Percentiles rank a stretch among this genome's conserved stretches.
These are phyloP conservation scores for Lophochroa leadbeateri DNA, from an alignment of 2,113 vertebrate species.

Conservation along the genomic window DNA sequence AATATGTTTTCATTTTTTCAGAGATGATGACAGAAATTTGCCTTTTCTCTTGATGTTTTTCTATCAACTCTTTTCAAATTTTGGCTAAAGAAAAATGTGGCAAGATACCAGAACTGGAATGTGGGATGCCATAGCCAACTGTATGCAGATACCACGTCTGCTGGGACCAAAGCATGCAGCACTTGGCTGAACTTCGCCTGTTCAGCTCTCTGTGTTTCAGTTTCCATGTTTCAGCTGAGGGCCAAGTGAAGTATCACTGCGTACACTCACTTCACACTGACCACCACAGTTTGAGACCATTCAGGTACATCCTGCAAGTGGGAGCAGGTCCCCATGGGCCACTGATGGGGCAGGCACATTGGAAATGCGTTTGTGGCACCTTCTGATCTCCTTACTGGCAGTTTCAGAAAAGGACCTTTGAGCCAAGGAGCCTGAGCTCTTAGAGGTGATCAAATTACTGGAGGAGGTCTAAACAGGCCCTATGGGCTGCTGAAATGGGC, in stretches of 20 bases:
- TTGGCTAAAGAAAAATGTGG: not conserved
- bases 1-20: not conserved
- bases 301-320: not conserved
- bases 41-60: not conserved
- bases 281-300: not conserved
- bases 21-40: not conserved
- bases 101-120: not conserved
- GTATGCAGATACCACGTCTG: fast-evolving
- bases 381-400: not conserved
- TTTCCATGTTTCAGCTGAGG: not conserved
- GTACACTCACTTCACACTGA: not conserved
- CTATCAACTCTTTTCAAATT: not conserved
- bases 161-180: not conserved
- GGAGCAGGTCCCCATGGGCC: not conserved
- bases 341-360: not conserved
- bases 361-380: not conserved
- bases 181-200: not conserved
- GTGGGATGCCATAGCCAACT: not conserved
- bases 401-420: not conserved
- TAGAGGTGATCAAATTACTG: not conserved
- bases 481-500: not conserved
- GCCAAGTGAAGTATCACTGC: not conserved
- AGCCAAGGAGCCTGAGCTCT: not conserved
- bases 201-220: not conserved
- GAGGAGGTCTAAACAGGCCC: not conserved